Conservation (phyloP, 2,113 vertebrate genomes). For the Kryptolebias marmoratus region DNA sequence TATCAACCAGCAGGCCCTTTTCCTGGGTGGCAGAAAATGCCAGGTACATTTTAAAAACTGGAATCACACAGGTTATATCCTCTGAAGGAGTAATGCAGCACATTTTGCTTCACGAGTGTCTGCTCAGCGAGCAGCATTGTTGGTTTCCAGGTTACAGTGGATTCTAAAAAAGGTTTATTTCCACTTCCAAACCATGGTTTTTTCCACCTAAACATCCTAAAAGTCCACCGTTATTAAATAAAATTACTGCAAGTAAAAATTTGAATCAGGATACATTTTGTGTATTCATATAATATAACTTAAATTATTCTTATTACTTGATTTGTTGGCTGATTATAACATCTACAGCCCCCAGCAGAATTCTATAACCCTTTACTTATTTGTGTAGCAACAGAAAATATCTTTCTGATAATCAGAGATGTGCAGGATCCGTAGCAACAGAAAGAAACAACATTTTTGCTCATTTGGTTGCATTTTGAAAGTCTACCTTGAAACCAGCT, state of each 20-base stretch:
- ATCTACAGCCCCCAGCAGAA: background rate
- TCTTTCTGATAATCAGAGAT: conserved; percentile 34
- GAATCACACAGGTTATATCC: background rate
- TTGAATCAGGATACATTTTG: too few relatives aligned
- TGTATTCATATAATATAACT: too few relatives aligned
- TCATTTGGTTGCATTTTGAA: conserved; percentile 50
- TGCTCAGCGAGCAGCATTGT: background rate
- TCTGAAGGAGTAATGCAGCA: background rate
- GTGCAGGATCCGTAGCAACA: conserved; percentile 59
- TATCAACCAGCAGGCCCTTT: background rate
- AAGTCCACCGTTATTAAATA: too few relatives aligned
- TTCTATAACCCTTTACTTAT: conserved; percentile 10
- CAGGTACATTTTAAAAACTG: conserved; percentile 1
- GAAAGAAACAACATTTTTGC: conserved; percentile 1
- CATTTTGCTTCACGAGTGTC: background rate
- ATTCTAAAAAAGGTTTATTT: background rate
- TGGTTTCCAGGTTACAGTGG: background rate
- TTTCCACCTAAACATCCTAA: background rate
- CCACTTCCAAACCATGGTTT: too few relatives aligned
- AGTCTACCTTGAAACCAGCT: conserved; percentile 41
- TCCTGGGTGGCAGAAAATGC: conserved; percentile 1
- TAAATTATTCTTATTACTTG: too few relatives aligned
- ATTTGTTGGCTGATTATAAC: too few relatives aligned
- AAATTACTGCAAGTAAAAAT: too few relatives aligned
- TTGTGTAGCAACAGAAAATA: conserved; percentile 32